These are phyloP conservation scores for Urocitellus parryii DNA, from an alignment of 2,113 vertebrate species.

Conservation along the genomic window DNA sequence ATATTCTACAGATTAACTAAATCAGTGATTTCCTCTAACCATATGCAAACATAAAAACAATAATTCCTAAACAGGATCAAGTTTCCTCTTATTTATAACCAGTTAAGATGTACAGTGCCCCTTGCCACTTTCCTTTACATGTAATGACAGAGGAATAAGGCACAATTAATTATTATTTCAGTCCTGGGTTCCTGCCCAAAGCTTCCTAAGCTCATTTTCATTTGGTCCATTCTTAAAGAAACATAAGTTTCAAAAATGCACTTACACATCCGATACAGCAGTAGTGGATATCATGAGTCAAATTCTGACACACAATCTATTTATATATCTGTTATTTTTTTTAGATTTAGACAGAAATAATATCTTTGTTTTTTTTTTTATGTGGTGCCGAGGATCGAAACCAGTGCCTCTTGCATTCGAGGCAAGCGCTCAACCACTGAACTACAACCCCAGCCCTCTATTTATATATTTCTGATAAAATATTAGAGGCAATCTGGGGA, in stretches of 20 bases:
- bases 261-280: background rate
- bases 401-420: too few relatives aligned
- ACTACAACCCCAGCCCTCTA: background rate
- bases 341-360: too few relatives aligned
- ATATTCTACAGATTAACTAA: constrained; percentile 21
- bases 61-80: background rate
- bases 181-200: background rate
- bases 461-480: constrained; percentile 3
- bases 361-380: too few relatives aligned
- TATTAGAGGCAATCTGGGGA: background rate
- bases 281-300: background rate
- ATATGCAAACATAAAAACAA: constrained; percentile 15
- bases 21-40: background rate
- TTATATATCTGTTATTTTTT: too few relatives aligned
- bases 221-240: constrained; percentile 33
- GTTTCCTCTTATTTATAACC: background rate
- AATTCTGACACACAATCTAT: background rate
- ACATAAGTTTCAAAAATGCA: background rate
- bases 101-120: background rate
- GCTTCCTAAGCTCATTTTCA: constrained; percentile 34
- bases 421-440: too few relatives aligned
- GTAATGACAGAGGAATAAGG: background rate
- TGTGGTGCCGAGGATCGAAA: too few relatives aligned
- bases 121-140: background rate
- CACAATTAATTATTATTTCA: background rate